Evolutionary conservation across 2,888 invertebrate species (phyloP).

Genomic region (Thera obeliscata): DNA sequence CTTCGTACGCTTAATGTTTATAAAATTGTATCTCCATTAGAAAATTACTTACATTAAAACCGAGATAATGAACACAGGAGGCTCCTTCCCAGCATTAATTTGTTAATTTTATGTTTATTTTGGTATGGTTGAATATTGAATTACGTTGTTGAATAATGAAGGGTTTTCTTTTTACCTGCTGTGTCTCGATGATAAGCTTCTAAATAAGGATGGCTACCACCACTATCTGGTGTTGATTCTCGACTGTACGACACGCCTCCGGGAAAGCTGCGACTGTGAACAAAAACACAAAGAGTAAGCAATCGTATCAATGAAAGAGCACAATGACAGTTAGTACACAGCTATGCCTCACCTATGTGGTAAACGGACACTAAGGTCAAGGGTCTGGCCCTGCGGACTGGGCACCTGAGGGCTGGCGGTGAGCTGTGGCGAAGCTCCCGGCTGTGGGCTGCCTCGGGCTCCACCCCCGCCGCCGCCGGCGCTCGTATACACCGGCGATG

Average conservation of each 20-base stretch:
- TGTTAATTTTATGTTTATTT: slow-evolving; percentile 8
- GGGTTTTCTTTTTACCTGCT: slow-evolving; percentile 87
- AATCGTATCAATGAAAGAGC: slow-evolving; percentile 17
- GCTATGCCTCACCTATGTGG: slow-evolving; percentile 89
- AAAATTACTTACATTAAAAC: slow-evolving; percentile 31
- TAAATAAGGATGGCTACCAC: slow-evolving; percentile 93
- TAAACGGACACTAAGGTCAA: slow-evolving; percentile 94
- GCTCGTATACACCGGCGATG: slow-evolving; percentile 90
- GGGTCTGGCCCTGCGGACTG: slow-evolving; percentile 95
- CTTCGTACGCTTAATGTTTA: slow-evolving; percentile 27
- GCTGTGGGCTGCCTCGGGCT: slow-evolving; percentile 92
- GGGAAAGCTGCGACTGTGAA: slow-evolving; percentile 85
- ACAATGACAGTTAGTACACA: slow-evolving; percentile 17
- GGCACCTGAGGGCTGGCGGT: slow-evolving; percentile 95
- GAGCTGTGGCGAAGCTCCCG: slow-evolving; percentile 91
- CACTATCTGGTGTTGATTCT: slow-evolving; percentile 95
- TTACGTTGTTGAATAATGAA: neutral
- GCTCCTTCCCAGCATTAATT: slow-evolving; percentile 20
- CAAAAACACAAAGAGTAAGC: slow-evolving; percentile 51
- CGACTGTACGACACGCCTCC: slow-evolving; percentile 91
- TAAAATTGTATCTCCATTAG: slow-evolving; percentile 38
- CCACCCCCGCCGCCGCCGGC: slow-evolving; percentile 88
- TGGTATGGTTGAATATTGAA: slow-evolving; percentile 2
- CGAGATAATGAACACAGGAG: slow-evolving; percentile 26
- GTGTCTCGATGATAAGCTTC: slow-evolving; percentile 93